Evolutionary conservation across 2,113 vertebrate species (phyloP), one percentile per base, ranked within the genome.

Genomic region (Lota lota): DNA sequence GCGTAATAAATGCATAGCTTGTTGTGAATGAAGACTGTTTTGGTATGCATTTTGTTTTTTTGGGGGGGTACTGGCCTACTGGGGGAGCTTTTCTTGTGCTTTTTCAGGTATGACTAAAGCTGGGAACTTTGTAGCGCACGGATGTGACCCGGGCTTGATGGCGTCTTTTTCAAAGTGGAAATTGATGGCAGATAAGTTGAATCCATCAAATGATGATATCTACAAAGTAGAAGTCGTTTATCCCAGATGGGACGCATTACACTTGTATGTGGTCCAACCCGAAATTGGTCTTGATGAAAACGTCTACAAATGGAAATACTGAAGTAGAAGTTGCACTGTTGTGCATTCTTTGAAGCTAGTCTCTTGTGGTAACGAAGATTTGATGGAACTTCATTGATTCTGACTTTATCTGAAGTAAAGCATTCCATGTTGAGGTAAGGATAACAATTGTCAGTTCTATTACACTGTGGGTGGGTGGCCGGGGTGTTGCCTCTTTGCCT

Each of bases 1-100:
- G 87, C 86, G 81, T 89, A 93, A 93, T 93, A 93, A 93, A 93
- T 93, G 80, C 89, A 88, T 93, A 92, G 92, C 83, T 79, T 89
- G 73, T 90, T 87, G 83, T 90, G 88, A 90, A 87, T 86, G 82
- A 89, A 85, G 86, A 87, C 82, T 87, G 82, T 89, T 88, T 87
- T 92, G 85, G 92, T 90, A 92, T 91, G 89, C 89, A 91, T 91
- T 91, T 91, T 86, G 92, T 90, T 84, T 83, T 85, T 88, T 85
- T 61, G 59, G 54, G 18, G 16, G 12, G 77, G 68, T 79, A 90
- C 80, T 90, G 70, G 40, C 12, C 40, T 47, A 47, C 10, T 89
- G 87, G 85, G 89, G 87, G 77, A 83, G 82, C 85, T 87, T 91
- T 89, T 91, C 87, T 92, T 93, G 87, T 93, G 90, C 90, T 90